Base-by-base conservation (phyloP, 2,888 invertebrate species). In the Aphelenchoides bicaudatus region DNA sequence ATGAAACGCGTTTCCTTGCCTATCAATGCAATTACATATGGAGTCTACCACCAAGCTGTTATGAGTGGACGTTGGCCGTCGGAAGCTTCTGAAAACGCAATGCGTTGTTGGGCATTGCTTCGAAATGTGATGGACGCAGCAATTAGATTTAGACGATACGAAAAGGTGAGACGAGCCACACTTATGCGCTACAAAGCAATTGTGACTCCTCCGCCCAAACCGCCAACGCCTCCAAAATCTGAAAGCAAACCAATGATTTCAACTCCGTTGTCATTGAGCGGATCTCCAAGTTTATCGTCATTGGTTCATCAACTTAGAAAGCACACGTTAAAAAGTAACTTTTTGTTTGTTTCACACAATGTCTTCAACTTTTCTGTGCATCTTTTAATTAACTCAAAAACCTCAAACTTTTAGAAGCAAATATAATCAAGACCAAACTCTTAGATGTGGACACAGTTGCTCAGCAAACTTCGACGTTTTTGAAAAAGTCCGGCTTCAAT, bases 1-100 rank as follows among this genome's bases (percentile, higher is more conserved):
- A 92, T 93, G 91, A 91, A 91, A 80, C 86, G 89, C 21, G 88
- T 88, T 37, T 91, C 91, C 0, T 85, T 98, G 37, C 90, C 91
- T 78, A 93, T 94, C 0, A 98, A 98, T 80, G 98, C 98, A 8
- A 86, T 98, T 52, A 98, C 98, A 0, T 98, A 98, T 77, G 96
- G 96, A 72, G 88, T 86, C 79, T 88, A 88, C 77, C 88, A 88
- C 73, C 67, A 82, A 85, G 83, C 87, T 57, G 93, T 98, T 38
- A 84, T 96, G 56, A 93, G 94, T 38, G 70, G 70, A 19, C 65
- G 70, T 21, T 75, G 75, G 75, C 75, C 75, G 5, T 61, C 63
- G 5, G 60, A 63, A 8, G 59, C 66, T 2, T 43, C 69, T 5
- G 58, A 67, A 31, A 63, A 39, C 3, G 74, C 75, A 1, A 67